phyloP scores from a whole-genome alignment of 2,797 vertebrate species.

The Fundulus diaphanus region DNA sequence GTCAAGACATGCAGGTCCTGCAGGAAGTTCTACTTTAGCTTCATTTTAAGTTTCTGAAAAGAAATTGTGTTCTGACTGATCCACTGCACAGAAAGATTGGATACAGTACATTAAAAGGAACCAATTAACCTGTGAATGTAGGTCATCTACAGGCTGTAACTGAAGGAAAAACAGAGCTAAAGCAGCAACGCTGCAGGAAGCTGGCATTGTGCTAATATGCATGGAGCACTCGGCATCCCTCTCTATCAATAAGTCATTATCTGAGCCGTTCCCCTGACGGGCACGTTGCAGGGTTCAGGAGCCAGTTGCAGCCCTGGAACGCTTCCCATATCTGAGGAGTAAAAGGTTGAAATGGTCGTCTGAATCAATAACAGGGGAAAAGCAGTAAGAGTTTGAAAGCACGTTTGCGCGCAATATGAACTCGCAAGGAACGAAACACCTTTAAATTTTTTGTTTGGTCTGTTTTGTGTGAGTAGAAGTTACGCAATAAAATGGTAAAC shows the following conservation, averaged over 20 bases:
- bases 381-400: neutral
- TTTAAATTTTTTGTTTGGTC: neutral
- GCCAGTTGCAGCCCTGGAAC: neutral
- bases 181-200: neutral
- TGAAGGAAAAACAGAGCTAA: neutral
- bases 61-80: neutral
- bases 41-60: neutral
- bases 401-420: neutral
- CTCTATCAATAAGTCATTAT: conserved; percentile 3
- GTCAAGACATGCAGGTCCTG: neutral
- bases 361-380: neutral
- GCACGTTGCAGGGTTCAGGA: neutral
- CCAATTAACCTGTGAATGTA: conserved; percentile 5
- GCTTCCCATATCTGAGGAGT: neutral
- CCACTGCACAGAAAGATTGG: neutral
- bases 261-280: neutral
- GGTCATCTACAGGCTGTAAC: neutral
- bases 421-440: neutral
- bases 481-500: neutral
- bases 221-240: neutral
- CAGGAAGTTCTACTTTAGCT: neutral
- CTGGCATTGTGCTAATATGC: neutral
- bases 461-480: neutral
- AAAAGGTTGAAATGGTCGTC: neutral
- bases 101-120: neutral